These are phyloP conservation scores for Chinchilla lanigera DNA, from an alignment of 2,113 vertebrate species.

Conservation along the genomic window DNA sequence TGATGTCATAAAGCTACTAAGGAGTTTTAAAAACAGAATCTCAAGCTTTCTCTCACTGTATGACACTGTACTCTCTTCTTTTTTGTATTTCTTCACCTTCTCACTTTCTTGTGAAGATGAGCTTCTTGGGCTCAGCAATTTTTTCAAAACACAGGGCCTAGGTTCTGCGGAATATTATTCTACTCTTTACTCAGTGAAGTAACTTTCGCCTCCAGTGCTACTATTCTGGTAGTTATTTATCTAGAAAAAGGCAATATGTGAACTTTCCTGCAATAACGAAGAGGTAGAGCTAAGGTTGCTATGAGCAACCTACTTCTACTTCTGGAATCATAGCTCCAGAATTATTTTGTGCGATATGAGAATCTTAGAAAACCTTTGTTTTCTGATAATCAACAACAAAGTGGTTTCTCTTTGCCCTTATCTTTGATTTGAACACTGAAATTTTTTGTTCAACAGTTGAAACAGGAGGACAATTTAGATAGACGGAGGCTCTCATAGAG, in stretches of 20 bases:
- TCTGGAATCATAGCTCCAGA: constrained; percentile 7
- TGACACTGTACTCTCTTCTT: not conserved
- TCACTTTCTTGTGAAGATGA: constrained; percentile 30
- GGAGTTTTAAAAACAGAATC: constrained; percentile 21
- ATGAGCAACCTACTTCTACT: not conserved
- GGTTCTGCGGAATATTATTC: constrained; percentile 8
- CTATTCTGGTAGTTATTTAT: constrained; percentile 38
- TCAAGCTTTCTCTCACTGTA: not conserved
- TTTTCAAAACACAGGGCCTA: constrained; percentile 5
- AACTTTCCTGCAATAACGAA: constrained; percentile 22
- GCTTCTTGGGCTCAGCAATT: not conserved
- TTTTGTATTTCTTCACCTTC: not conserved
- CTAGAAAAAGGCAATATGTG: constrained; percentile 45
- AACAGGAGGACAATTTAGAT: constrained; percentile 14
- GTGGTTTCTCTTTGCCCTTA: not conserved
- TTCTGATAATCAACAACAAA: constrained; percentile 42
- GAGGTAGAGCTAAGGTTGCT: not conserved
- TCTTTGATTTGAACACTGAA: not conserved
- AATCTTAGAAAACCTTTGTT: constrained; percentile 46
- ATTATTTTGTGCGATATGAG: not conserved
- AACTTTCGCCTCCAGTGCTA: constrained; percentile 41
- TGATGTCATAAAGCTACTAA: not conserved
- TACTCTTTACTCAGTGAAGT: not conserved
- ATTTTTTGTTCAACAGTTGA: constrained; percentile 22
- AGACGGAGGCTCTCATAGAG: constrained; percentile 25